Evolutionary conservation across 2,113 vertebrate species (phyloP).

Genomic region (Tamias sibiricus): DNA sequence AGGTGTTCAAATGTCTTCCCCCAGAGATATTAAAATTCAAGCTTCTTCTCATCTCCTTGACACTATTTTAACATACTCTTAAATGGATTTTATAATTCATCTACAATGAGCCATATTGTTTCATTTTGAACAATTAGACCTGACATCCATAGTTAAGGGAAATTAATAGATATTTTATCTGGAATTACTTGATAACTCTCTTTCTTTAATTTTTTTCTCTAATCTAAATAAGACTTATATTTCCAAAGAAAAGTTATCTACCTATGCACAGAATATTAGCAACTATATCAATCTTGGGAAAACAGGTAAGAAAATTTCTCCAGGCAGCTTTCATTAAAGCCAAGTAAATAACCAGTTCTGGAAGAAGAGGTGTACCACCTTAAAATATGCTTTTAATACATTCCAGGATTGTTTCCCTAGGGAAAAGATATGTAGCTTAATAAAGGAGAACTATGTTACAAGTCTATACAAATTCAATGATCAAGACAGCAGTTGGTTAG

Average conservation of each 20-base stretch:
- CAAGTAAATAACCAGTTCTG: background rate
- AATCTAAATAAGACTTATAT: constrained; percentile 20
- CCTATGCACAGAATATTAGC: background rate
- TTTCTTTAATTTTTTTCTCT: background rate
- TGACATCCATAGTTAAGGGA: constrained; percentile 45
- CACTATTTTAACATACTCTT: constrained; percentile 51
- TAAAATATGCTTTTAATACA: background rate
- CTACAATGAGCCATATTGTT: constrained; percentile 57
- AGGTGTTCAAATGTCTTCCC: constrained; percentile 1
- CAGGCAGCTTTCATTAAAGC: background rate
- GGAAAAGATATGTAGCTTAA: constrained; percentile 21
- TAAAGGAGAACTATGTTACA: background rate
- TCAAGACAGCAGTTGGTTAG: background rate
- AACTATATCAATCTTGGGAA: background rate
- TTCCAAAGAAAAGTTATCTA: constrained; percentile 48
- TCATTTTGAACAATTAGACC: constrained; percentile 68
- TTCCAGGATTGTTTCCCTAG: background rate
- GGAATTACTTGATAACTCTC: constrained; percentile 21
- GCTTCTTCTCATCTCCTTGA: constrained; percentile 9
- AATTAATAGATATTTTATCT: constrained; percentile 50
- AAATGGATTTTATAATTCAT: constrained; percentile 67
- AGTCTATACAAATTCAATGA: constrained; percentile 16
- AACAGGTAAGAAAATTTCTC: background rate
- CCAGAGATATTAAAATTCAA: constrained; percentile 59
- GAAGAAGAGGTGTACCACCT: background rate